phyloP scores from a whole-genome alignment of 2,888 invertebrate genomes.

The Carpatolechia fugitivella region DNA sequence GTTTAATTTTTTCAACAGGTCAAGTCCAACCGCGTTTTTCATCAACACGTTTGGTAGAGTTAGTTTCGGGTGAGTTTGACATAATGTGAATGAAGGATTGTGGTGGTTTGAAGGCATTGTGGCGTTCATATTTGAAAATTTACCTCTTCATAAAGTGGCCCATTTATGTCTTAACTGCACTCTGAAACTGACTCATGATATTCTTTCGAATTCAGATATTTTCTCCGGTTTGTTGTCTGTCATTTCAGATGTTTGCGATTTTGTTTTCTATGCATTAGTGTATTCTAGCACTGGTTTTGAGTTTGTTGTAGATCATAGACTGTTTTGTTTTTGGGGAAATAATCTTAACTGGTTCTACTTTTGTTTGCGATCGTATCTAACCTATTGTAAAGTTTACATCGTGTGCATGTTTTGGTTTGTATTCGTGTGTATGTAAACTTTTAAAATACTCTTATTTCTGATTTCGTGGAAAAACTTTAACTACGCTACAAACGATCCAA shows the following conservation, averaged over 20 bases:
- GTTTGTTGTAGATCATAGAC: conserved; percentile 1
- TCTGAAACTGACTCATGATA: conserved; percentile 69
- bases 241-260: conserved; percentile 1
- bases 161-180: conserved; percentile 74
- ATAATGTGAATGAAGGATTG: conserved; percentile 70
- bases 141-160: conserved; percentile 61
- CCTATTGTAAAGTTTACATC: neutral
- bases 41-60: conserved; percentile 85
- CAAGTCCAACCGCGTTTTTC: conserved; percentile 84
- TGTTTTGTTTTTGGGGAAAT: neutral
- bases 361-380: neutral
- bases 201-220: neutral
- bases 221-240: conserved; percentile 5
- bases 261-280: conserved; percentile 10
- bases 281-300: conserved; percentile 12
- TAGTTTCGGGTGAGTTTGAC: conserved; percentile 86
- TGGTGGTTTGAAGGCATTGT: conserved; percentile 77
- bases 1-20: conserved; percentile 84
- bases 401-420: neutral
- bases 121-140: conserved; percentile 64
- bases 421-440: neutral
- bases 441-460: neutral
- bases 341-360: neutral
- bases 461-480: too few relatives aligned
- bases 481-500: too few relatives aligned